Conservation (phyloP, 2,888 invertebrate genomes). For the Gari tellinella region DNA sequence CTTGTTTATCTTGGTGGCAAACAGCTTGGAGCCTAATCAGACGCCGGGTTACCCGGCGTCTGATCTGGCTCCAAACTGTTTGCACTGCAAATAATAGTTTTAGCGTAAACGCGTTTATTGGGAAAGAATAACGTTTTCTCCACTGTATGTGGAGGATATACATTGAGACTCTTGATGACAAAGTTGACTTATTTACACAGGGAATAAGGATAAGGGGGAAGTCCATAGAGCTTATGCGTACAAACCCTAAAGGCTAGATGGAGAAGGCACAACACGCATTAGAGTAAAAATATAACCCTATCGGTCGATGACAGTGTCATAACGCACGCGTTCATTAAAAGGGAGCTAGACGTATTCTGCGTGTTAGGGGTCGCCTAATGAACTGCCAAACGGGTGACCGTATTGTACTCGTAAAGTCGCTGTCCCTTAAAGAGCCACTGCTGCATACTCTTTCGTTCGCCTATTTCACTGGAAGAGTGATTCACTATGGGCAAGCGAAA, state of each 20-base stretch:
- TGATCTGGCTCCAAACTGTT: too few species aligned
- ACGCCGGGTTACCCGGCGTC: too few species aligned
- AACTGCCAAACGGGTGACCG: constrained; percentile 14
- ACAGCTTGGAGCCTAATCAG: too few species aligned
- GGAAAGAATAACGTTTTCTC: too few species aligned
- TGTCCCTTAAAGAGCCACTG: constrained; percentile 6
- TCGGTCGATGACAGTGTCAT: constrained; percentile 22
- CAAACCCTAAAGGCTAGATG: constrained; percentile 17
- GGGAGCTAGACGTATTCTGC: constrained; percentile 24
- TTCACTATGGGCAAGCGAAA: not conserved
- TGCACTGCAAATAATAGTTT: too few species aligned
- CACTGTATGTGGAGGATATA: constrained; percentile 23
- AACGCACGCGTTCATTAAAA: constrained; percentile 2
- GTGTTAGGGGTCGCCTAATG: constrained; percentile 12
- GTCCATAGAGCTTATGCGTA: constrained; percentile 7
- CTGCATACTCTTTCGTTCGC: not conserved
- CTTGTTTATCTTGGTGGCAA: too few species aligned
- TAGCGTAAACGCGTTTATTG: too few species aligned
- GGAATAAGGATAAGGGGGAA: constrained; percentile 21
- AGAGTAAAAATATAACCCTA: constrained; percentile 12
- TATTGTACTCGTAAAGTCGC: not conserved
- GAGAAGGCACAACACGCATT: constrained; percentile 12
- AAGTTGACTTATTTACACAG: constrained; percentile 8
- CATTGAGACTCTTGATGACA: constrained; percentile 14
- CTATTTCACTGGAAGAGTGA: not conserved